phyloP scores from a whole-genome alignment of 1,140 invertebrate species.

The Microplitis mediator region DNA sequence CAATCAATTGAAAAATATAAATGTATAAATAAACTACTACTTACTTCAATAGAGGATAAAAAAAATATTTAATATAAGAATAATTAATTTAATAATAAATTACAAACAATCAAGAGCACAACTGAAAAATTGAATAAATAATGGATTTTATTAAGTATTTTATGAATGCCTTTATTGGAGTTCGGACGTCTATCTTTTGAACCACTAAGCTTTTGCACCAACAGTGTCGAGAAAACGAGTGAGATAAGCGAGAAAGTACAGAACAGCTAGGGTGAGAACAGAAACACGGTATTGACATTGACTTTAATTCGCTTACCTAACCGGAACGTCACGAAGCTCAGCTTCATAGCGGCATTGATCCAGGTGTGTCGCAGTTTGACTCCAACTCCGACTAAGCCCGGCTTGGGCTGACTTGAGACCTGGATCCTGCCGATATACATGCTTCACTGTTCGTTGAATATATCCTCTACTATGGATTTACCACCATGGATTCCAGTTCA shows the following conservation, averaged over 20 bases:
- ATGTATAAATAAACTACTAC: too few relatives aligned
- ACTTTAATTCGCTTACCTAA: slow-evolving; percentile 17
- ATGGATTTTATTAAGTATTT: too few relatives aligned
- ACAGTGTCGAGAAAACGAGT: background rate
- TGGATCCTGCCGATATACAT: slow-evolving; percentile 20
- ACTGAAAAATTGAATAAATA: too few relatives aligned
- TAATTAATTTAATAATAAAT: too few relatives aligned
- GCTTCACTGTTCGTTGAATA: background rate
- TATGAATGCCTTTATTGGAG: too few relatives aligned
- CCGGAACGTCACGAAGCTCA: slow-evolving; percentile 22
- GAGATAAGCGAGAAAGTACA: background rate
- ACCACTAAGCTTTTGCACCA: too few relatives aligned
- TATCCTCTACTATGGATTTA: background rate
- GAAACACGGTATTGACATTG: slow-evolving; percentile 7
- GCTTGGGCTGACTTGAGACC: slow-evolving; percentile 44
- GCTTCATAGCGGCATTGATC: slow-evolving; percentile 44
- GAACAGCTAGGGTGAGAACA: background rate
- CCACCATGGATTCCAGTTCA: background rate
- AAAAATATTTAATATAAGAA: too few relatives aligned
- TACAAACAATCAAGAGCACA: too few relatives aligned
- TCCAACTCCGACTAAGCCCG: slow-evolving; percentile 37
- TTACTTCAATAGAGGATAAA: too few relatives aligned
- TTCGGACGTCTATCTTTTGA: too few relatives aligned
- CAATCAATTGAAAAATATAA: too few relatives aligned
- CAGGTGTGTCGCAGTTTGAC: slow-evolving; percentile 43